phyloP scores from a whole-genome alignment of 2,888 invertebrate genomes.

The Scrobipalpa costella region DNA sequence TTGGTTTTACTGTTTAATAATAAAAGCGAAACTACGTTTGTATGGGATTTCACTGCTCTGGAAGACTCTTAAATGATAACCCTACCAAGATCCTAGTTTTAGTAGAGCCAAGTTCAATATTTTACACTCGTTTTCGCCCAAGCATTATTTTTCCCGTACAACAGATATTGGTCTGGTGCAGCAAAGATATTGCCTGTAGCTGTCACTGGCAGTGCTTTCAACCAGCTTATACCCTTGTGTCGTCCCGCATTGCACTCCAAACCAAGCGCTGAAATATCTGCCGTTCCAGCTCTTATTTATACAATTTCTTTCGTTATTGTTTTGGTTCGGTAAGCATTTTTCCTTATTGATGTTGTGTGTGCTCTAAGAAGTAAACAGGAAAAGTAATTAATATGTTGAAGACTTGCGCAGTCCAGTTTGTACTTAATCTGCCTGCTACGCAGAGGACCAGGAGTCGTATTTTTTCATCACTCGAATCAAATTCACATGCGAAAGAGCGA shows the following conservation, averaged over 20 bases:
- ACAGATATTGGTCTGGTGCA: constrained; percentile 67
- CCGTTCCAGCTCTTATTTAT: constrained; percentile 27
- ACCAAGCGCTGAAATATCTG: constrained; percentile 48
- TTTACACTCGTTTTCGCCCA: constrained; percentile 41
- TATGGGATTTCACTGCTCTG: too few species aligned
- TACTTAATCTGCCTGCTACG: too few species aligned
- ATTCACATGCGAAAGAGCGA: too few species aligned
- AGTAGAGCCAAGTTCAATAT: constrained; percentile 27
- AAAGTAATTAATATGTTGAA: too few species aligned
- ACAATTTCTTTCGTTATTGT: constrained; percentile 1
- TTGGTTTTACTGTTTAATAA: too few species aligned
- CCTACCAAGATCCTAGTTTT: too few species aligned
- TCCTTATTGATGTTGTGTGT: neutral
- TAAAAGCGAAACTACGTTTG: too few species aligned
- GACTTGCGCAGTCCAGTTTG: too few species aligned
- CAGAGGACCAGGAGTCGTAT: too few species aligned
- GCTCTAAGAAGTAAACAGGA: neutral
- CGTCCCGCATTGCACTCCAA: constrained; percentile 49
- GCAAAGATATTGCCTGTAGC: constrained; percentile 74
- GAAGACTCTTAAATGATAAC: too few species aligned
- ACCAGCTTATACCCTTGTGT: constrained; percentile 67
- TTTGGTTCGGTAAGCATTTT: neutral
- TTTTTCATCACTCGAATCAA: too few species aligned
- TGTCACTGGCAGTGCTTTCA: constrained; percentile 66
- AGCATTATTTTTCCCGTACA: constrained; percentile 63